Evolutionary conservation across 1,140 invertebrate genomes (phyloP), one percentile per base, ranked within the genome.

Genomic region (Drosophila arizonae): DNA sequence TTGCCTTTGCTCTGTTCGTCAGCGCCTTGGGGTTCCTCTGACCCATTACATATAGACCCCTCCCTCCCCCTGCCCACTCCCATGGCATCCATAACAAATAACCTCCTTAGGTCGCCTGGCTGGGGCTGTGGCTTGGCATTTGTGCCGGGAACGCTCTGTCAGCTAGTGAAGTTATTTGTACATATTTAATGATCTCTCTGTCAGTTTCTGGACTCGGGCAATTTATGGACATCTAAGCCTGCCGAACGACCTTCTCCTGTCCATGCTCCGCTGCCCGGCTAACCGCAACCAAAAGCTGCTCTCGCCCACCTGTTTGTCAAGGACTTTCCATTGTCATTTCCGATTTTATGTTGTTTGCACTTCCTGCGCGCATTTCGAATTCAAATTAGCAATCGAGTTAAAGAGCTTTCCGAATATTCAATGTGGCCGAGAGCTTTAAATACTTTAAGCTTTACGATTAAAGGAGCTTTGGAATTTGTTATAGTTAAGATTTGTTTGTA

Each of bases 161-260:
- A 26, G 43, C 58, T 46, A 74, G 43, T 70, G 36, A 69, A 74
- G 67, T 63, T 77, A 65, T 76, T 78, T 76, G 52, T 68, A 72
- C 73, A 76, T 78, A 76, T 76, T 76, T 76, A 76, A 78, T 78
- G 68, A 72, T 58, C 62, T 66, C 45, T 56, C 60, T 10, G 41
- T 39, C 50, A 21, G 11, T 54, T 36, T 39, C 9, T 36, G 52
- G 52, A 36, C 28, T 21, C 15, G 28, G 52, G 30, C 43, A 55
- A 54, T 54, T 54, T 54, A 36, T 17, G 46, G 17, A 13, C 36
- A 39, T 39, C 36, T 24, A 24, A 24, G 4, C 17, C 46, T 4
- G 11, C 15, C 46, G 17, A 6, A 33, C 43, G 6, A 9, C 28
- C 52, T 10, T 2, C 30, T 13, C 33, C 9, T n/a, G 6, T 17